Percentiles rank a stretch among this genome's conserved stretches.
Evolutionary conservation across 2,888 invertebrate genomes (phyloP).

Genomic region (Agrotis exclamationis): DNA sequence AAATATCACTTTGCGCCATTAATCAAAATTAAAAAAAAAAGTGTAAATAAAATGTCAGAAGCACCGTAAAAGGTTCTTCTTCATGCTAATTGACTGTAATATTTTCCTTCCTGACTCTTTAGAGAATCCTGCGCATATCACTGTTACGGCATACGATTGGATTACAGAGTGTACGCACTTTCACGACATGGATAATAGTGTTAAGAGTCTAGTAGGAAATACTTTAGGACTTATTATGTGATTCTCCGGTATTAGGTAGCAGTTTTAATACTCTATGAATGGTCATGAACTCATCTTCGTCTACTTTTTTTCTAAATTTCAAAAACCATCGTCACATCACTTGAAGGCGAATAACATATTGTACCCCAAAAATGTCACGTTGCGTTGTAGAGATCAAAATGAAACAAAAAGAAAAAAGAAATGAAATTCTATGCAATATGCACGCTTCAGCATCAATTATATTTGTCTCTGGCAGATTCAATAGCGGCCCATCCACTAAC

Average conservation of each 20-base stretch:
- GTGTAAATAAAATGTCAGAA: conserved; percentile 28
- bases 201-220: conserved; percentile 22
- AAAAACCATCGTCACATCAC: too few relatives aligned
- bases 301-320: too few relatives aligned
- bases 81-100: conserved; percentile 40
- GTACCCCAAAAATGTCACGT: too few relatives aligned
- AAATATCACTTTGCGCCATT: conserved; percentile 6
- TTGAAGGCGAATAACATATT: too few relatives aligned
- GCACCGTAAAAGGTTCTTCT: conserved; percentile 23
- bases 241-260: background rate
- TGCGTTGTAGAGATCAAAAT: too few relatives aligned
- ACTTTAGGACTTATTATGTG: background rate
- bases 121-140: conserved; percentile 54
- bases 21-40: conserved; percentile 47
- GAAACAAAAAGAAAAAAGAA: too few relatives aligned
- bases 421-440: too few relatives aligned
- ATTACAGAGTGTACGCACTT: conserved; percentile 38
- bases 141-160: conserved; percentile 37
- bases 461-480: background rate
- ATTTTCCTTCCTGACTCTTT: conserved; percentile 51
- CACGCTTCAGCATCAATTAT: too few relatives aligned
- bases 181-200: conserved; percentile 38
- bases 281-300: too few relatives aligned
- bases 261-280: background rate
- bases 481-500: too few relatives aligned